phyloP scores from a whole-genome alignment of 2,797 vertebrate genomes.

The Galago senegalensis region DNA sequence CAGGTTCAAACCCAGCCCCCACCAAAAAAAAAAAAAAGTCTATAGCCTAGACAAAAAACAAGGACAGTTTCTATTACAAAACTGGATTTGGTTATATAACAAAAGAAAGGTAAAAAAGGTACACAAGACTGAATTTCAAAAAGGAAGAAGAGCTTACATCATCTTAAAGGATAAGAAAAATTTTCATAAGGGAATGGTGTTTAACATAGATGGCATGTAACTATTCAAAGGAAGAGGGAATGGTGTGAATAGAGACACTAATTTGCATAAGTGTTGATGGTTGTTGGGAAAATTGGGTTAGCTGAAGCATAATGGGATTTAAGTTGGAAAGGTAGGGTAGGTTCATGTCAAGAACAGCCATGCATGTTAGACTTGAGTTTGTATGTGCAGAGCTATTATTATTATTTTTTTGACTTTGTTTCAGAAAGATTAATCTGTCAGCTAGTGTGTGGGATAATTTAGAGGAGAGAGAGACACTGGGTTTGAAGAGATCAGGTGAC shows the following conservation, averaged over 20 bases:
- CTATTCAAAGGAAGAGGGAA: background rate
- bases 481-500: background rate
- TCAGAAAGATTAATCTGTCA: conserved; percentile 1
- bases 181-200: background rate
- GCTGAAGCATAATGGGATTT: background rate
- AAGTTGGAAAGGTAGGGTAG: background rate
- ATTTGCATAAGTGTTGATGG: background rate
- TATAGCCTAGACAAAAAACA: conserved; percentile 14
- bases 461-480: background rate
- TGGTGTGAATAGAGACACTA: background rate
- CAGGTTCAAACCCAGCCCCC: no score
- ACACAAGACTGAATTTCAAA: background rate
- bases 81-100: background rate
- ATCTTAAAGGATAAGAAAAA: background rate
- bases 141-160: background rate
- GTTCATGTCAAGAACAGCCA: background rate
- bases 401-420: conserved; percentile 21
- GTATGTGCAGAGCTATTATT: background rate
- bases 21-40: background rate
- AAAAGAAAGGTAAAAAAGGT: background rate
- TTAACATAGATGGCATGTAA: background rate
- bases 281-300: background rate
- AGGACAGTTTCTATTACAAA: conserved; percentile 25
- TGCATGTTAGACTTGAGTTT: background rate
- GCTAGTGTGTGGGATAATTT: background rate